Evolutionary conservation across 2,113 vertebrate genomes (phyloP), one percentile per base, ranked within the genome.

Genomic region (Crypturellus undulatus): DNA sequence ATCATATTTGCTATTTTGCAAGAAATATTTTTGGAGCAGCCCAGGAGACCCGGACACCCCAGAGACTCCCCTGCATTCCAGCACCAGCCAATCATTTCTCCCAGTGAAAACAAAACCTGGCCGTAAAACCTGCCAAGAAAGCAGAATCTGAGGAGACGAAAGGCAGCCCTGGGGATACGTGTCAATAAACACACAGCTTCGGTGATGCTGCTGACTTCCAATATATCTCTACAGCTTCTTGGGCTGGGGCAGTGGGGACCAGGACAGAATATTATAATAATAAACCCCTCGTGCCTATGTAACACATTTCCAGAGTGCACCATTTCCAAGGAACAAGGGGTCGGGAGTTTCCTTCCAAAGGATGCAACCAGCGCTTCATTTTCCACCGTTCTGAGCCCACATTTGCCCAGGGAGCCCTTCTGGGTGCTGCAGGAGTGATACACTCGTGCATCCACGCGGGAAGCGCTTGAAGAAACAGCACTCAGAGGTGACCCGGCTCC

Each of bases 71-170:
- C 63, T 2, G 3, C 30, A 38, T 47, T 26, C 38, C 56, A 68
- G 47, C 0, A 3, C 43, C 42, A 56, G 38, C 38, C 22, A 1
- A 64, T 45, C 59, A 40, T 91, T 92, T 47, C 76, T 86, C 76
- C 51, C 88, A 54, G 94, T 36, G 59, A 85, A 89, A 64, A 30
- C 1, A 4, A 80, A 91, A 92, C 59, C 52, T 60, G 60, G 30
- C 70, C 34, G 30, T 43, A 83, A 76, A 92, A 38, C 62, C 67
- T 90, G 76, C 87, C 71, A 78, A 80, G 65, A 84, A 9, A 45
- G 49, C 42, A 1, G 32, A 56, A 45, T 60, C 52, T 52, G 25
- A 86, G 43, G 86, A 86, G 68, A 77, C 84, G 78, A 89, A 77
- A 91, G 47, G 68, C 72, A 68, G 64, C 59, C 87, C 56, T 58